These are phyloP conservation scores for Elephas maximus DNA, from an alignment of 2,113 vertebrate genomes.

Conservation along the genomic window DNA sequence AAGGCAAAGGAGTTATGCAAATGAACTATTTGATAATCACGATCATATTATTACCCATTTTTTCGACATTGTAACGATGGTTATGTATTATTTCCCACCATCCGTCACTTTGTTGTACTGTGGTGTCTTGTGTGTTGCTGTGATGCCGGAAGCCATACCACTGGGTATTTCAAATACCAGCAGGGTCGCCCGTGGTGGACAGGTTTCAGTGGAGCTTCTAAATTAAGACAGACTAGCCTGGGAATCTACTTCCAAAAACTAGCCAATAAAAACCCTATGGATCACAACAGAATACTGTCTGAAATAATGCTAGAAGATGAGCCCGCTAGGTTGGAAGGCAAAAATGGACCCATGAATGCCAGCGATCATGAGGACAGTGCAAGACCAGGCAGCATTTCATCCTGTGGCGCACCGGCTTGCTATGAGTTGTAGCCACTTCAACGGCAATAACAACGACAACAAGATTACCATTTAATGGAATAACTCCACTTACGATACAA, in stretches of 20 bases:
- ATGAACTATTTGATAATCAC: not conserved
- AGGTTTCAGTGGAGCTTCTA: not conserved
- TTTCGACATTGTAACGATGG: not conserved
- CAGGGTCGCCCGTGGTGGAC: not conserved
- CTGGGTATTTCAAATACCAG: not conserved
- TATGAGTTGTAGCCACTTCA: not conserved
- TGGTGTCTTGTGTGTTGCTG: not conserved
- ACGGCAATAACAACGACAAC: not conserved
- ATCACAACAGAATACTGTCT: not conserved
- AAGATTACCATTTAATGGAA: not conserved
- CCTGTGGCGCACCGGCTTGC: not conserved
- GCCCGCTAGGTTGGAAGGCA: not conserved
- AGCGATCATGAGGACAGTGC: not conserved
- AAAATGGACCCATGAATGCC: not conserved
- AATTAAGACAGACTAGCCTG: not conserved
- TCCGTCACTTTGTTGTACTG: not conserved
- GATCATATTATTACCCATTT: not conserved
- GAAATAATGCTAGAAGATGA: not conserved
- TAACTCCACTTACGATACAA: not conserved
- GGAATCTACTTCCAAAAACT: not conserved
- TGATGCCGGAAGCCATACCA: not conserved
- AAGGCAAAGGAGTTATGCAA: not conserved
- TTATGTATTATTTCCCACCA: not conserved
- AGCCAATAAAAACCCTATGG: not conserved
- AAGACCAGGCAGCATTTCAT: not conserved